A percentile compares a stretch with the other conserved stretches of the same genome.
Conservation (phyloP, 2,113 vertebrate genomes). For the Narcine bancroftii region DNA sequence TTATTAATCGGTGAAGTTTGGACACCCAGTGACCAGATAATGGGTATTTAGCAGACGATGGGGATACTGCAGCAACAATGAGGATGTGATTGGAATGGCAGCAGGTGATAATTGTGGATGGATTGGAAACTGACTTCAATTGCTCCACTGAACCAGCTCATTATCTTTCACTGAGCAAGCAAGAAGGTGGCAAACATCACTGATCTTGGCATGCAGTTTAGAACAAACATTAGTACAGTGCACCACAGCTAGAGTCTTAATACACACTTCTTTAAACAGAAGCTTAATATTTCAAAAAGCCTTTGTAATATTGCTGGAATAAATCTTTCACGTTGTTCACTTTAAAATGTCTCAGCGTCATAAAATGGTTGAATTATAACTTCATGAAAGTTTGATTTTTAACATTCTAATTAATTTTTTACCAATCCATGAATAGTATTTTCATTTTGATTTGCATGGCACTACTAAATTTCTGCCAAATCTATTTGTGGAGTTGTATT, state of each 20-base stretch:
- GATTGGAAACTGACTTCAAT: background rate
- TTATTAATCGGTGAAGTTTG: background rate
- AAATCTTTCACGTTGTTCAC: background rate
- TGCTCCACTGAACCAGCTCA: background rate
- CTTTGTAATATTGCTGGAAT: background rate
- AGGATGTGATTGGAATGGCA: background rate
- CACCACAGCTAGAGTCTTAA: background rate
- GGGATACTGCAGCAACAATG: background rate
- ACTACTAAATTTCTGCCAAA: background rate
- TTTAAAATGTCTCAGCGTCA: background rate
- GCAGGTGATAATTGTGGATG: background rate
- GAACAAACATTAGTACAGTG: background rate
- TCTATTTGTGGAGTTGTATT: background rate
- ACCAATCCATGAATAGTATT: background rate
- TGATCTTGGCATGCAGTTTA: background rate
- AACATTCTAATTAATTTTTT: background rate
- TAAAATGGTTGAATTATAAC: background rate
- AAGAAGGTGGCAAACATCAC: background rate
- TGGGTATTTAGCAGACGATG: background rate
- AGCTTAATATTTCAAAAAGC: background rate
- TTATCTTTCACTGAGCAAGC: background rate
- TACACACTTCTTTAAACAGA: background rate
- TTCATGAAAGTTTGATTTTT: constrained; percentile 20
- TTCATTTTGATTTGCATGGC: background rate
- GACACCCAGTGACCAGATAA: background rate